Evolutionary conservation across 2,888 invertebrate species (phyloP), one percentile per base, ranked within the genome.

Genomic region (Sipunculus nudus): DNA sequence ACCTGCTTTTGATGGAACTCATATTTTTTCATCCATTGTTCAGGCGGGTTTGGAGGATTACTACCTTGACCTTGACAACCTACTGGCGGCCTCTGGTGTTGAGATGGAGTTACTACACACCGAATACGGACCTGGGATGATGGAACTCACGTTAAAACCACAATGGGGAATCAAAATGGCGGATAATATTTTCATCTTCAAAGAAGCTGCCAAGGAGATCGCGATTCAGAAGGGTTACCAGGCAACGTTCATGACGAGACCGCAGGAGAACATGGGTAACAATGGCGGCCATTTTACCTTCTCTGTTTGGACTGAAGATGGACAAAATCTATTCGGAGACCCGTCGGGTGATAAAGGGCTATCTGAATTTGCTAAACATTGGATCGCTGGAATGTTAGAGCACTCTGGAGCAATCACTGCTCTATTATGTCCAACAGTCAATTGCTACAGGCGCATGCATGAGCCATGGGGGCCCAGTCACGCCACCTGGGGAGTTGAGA

Each of bases 201-300:
- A 60, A 38, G 26, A 59, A 25, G 43, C 50, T 13, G 28, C 58
- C 25, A 65, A 60, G 47, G 65, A 63, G 32, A 45, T 63, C 5
- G 29, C 53, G 16, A 21, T 23, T 10, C 32, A 50, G 57, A 29
- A 32, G n/a, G 53, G 50, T 13, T 28, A 40, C 1, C 19, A 13
- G 16, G 63, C 63, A 13, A 56, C 52, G 2, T 65, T 65, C 28
- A 65, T 65, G 65, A 29, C 63, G 10, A 41, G 50, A 38, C 58
- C 55, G 23, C 38, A 19, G 26, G 10, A n/a, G 0, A 23, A 21
- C 0, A 21, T 19, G 8, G 16, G n/a, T 6, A n/a, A 53, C 23
- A 58, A 35, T 32, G 68, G 66, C 1, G 46, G 40, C 26, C 70
- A 69, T 59, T 63, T 46, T 53, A 69, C 66, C 50, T 59, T 65